phyloP scores from a whole-genome alignment of 2,113 vertebrate species.

The Ceyx melanurus region DNA sequence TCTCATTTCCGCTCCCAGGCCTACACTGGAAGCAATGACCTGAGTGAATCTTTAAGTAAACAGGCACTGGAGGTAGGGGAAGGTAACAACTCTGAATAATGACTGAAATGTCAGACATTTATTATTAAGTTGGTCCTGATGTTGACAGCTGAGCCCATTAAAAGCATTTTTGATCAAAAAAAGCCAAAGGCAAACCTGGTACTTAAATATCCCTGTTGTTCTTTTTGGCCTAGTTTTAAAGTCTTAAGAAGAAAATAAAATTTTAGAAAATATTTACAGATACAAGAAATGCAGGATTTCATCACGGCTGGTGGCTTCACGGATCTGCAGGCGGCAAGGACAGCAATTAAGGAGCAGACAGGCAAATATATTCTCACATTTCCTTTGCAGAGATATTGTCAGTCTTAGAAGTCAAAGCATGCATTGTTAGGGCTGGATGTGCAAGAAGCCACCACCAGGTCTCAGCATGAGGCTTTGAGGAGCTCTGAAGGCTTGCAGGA shows the following conservation, averaged over 20 bases:
- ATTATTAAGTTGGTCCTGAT: slow-evolving; percentile 9
- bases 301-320: not conserved
- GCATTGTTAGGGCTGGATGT: not conserved
- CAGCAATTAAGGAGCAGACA: not conserved
- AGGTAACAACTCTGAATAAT: not conserved
- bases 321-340: not conserved
- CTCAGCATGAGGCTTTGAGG: not conserved
- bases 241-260: not conserved
- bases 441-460: not conserved
- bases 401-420: not conserved
- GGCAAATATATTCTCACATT: not conserved
- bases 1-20: not conserved
- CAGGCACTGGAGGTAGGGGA: not conserved
- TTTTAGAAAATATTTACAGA: slow-evolving; percentile 9
- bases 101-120: slow-evolving; percentile 43
- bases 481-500: not conserved
- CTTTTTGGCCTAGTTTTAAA: slow-evolving; percentile 37
- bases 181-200: slow-evolving; percentile 37
- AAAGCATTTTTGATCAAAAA: slow-evolving; percentile 49
- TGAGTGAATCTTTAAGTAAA: not conserved
- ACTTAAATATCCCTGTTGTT: slow-evolving; percentile 34
- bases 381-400: not conserved
- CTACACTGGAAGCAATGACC: not conserved
- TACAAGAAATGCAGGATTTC: not conserved
- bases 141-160: slow-evolving; percentile 41